Conservation (phyloP, 2,113 vertebrate genomes). For the Phrynocephalus versicolor region DNA sequence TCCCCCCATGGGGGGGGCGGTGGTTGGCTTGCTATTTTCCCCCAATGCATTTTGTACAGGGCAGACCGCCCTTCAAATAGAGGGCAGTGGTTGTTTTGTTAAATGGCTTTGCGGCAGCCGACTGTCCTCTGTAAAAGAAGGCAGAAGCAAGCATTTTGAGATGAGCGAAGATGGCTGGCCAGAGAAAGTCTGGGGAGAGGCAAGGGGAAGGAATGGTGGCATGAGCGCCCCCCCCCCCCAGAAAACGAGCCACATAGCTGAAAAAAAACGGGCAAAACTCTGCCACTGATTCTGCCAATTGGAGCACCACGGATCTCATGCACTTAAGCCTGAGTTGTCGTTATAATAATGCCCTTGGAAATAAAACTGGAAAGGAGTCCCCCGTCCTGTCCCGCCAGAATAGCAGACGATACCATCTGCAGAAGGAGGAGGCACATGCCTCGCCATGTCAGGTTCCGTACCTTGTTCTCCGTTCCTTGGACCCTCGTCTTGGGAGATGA, state of each 20-base stretch:
- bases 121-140: no score
- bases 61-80: no score
- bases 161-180: no score
- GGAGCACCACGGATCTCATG: background rate
- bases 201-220: background rate
- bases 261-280: background rate
- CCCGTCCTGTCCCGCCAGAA: background rate
- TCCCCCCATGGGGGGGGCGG: no score
- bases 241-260: background rate
- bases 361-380: background rate
- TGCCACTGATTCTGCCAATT: background rate
- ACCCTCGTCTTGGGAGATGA: background rate
- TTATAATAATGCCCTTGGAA: background rate
- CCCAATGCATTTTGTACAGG: no score
- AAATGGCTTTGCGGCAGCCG: no score
- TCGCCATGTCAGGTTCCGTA: background rate
- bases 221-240: background rate
- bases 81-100: no score
- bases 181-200: background rate
- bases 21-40: no score
- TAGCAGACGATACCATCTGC: background rate
- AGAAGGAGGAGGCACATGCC: background rate
- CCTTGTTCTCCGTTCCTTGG: background rate
- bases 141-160: no score
- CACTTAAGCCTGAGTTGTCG: background rate